Evolutionary conservation across 1,140 invertebrate species (phyloP).

Genomic region (Drosophila kanapiae): DNA sequence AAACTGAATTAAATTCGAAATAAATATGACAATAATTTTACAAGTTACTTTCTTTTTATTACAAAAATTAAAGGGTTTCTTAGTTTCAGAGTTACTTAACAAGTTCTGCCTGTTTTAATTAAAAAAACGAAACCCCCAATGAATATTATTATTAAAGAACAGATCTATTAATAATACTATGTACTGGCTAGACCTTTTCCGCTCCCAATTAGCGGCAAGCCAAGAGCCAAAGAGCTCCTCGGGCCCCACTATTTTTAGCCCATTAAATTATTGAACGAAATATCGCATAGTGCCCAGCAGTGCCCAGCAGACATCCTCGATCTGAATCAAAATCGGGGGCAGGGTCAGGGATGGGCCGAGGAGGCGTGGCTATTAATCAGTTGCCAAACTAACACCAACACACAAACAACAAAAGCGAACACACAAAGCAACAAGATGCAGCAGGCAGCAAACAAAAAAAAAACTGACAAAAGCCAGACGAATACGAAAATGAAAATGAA

Average conservation of each 20-base stretch:
- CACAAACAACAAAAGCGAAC: conserved; percentile 31
- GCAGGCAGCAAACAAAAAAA: background rate
- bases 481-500: conserved; percentile 19
- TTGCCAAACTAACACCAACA: conserved; percentile 42
- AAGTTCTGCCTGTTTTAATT: too few relatives aligned
- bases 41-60: background rate
- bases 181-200: too few relatives aligned
- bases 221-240: background rate
- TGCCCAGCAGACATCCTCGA: conserved; percentile 8
- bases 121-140: too few relatives aligned
- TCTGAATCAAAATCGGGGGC: conserved; percentile 23
- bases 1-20: conserved; percentile 50
- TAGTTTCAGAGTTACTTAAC: too few relatives aligned
- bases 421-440: conserved; percentile 20
- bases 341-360: conserved; percentile 12
- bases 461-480: conserved; percentile 40
- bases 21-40: background rate
- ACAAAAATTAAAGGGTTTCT: background rate
- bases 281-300: conserved; percentile 7
- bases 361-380: conserved; percentile 48
- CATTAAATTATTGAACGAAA: conserved; percentile 23
- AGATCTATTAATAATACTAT: too few relatives aligned
- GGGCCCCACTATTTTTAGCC: conserved; percentile 26
- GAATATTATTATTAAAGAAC: too few relatives aligned
- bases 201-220: too few relatives aligned